These are phyloP conservation scores for Geophilus truncorum DNA, from an alignment of 2,888 invertebrate species.

Conservation along the genomic window DNA sequence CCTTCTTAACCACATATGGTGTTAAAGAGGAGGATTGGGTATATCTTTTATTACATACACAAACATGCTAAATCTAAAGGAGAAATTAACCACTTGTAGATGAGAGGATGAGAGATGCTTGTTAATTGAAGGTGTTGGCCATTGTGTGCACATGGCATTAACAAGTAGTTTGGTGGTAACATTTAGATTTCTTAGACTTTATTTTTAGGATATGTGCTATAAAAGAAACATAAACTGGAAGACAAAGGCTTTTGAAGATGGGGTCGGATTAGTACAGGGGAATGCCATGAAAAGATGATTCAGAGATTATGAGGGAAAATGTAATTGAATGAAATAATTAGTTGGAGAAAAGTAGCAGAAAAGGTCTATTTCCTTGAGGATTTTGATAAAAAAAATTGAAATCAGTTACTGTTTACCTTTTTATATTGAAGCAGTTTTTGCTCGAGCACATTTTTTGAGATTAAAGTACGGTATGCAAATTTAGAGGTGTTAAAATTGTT, in stretches of 20 bases:
- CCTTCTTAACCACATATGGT: neutral
- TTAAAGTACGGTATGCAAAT: neutral
- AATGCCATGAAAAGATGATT: neutral
- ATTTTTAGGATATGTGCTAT: neutral
- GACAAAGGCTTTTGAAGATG: neutral
- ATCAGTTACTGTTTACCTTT: too few species aligned
- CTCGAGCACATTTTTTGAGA: too few species aligned
- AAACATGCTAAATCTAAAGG: neutral
- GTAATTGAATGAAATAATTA: neutral
- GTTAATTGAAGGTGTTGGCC: neutral
- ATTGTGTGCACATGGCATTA: too few species aligned
- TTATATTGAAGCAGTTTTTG: too few species aligned
- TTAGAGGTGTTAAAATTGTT: neutral
- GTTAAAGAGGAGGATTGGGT: neutral
- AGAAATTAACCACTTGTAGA: neutral
- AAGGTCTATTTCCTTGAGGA: too few species aligned
- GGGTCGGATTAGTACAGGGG: neutral
- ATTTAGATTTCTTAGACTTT: neutral
- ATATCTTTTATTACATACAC: neutral
- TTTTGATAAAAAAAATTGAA: too few species aligned
- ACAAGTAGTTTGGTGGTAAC: neutral
- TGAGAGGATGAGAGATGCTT: neutral
- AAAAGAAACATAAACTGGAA: neutral
- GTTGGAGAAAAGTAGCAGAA: too few species aligned
- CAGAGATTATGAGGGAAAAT: neutral